These are phyloP conservation scores for Enteromius unitaeniatus DNA, from an alignment of 2,797 vertebrate genomes.

Conservation along the genomic window DNA sequence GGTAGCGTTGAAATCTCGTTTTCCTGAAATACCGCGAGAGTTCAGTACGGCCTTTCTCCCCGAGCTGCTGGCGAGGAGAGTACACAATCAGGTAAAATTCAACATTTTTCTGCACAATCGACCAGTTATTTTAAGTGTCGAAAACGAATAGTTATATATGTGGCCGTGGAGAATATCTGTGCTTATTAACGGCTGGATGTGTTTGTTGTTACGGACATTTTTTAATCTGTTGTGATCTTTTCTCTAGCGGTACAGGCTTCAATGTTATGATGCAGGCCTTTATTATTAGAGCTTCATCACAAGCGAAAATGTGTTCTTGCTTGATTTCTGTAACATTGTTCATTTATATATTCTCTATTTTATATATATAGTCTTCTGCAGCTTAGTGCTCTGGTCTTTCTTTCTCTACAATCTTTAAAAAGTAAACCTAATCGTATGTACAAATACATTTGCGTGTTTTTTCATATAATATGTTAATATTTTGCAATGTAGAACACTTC, in stretches of 20 bases:
- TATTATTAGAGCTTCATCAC: slow-evolving; percentile 48
- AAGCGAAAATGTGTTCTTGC: background rate
- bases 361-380: background rate
- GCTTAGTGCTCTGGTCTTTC: background rate
- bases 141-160: background rate
- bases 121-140: too few relatives aligned
- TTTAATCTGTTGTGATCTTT: slow-evolving; percentile 13
- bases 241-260: slow-evolving; percentile 46
- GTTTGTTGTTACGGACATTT: background rate
- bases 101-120: background rate
- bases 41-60: slow-evolving; percentile 50
- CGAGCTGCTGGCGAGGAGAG: slow-evolving; percentile 46
- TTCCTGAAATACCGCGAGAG: slow-evolving; percentile 45
- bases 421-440: background rate
- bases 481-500: slow-evolving; percentile 60
- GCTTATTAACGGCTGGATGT: background rate
- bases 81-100: slow-evolving; percentile 49
- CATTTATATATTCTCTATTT: background rate
- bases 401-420: background rate
- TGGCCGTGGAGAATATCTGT: background rate
- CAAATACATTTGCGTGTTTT: background rate
- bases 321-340: background rate
- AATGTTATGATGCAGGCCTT: slow-evolving; percentile 63
- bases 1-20: slow-evolving; percentile 42
- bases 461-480: background rate